Base-by-base conservation (phyloP, 2,888 invertebrate species). In the Troilus luridus region DNA sequence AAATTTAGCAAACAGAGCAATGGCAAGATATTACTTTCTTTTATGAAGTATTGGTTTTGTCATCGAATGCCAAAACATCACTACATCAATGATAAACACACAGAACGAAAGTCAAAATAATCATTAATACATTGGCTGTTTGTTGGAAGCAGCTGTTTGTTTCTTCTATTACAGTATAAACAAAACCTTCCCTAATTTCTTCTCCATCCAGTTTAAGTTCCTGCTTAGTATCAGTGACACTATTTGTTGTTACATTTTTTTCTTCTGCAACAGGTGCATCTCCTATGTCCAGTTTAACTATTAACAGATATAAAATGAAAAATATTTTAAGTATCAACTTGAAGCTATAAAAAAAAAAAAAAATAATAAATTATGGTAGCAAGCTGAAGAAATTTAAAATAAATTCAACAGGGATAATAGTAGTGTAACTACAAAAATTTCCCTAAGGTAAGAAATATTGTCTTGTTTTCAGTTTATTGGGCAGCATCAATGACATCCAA, bases 151-250 rank as follows among this genome's bases (percentile, higher is more conserved):
- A 62, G 54, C 90, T 77, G 89, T 91, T 92, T 17, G 88, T 91
- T 59, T 92, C 92, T 72, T 92, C 92, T 88, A 93, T 92, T 77
- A 93, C 88, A 19, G 93, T 93, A 91, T 93, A 93, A 91, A 93
- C 92, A 56, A 93, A 92, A 67, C 93, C 93, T 89, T 93, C 93
- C 21, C 93, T 92, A 88, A 93, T 92, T 81, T 93, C 92, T 89
- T 93, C 93, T 14, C 92, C 93, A 85, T 92, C 93, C 59, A 93
- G 91, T 90, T 93, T 92, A 88, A 93, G 92, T 85, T 93, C 92
- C 27, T 93, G 92, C 90, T 92, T 90, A 58, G 91, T 90, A 60
- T 92, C 91, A 62, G 91, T 88, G 17, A 92, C 91, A 72, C 92
- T 91, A 27, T 92, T 89, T 24, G 91, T 81, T 11, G 92, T 92